Evolutionary conservation across 23 tunicate species (phyloP).

Genomic region (Trididemnum clinides): DNA sequence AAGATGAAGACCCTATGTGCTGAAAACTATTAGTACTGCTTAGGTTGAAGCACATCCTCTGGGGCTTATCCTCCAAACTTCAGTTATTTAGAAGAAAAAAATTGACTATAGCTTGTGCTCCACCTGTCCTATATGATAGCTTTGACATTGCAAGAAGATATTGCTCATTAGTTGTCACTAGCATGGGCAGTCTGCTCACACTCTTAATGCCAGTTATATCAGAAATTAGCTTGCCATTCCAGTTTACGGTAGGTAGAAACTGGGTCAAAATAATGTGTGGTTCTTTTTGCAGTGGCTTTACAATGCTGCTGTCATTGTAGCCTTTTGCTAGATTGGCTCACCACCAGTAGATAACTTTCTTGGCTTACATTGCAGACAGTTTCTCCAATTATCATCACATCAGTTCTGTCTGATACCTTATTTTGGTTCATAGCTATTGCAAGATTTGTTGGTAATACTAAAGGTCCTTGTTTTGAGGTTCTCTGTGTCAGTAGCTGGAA

Average conservation of each 20-base stretch:
- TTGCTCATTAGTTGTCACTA: conserved; percentile 3
- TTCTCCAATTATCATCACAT: conserved; percentile 10
- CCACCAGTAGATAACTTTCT: not conserved
- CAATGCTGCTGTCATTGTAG: too few relatives aligned
- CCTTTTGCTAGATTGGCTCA: conserved; percentile 8
- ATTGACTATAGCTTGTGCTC: conserved; percentile 11
- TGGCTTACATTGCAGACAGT: conserved; percentile 13
- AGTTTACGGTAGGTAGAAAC: not conserved
- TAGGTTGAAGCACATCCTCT: conserved; percentile 13
- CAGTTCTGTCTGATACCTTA: not conserved
- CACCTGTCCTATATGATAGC: not conserved
- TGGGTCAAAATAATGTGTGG: not conserved
- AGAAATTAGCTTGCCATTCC: conserved; percentile 10
- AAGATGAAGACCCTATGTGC: conserved; percentile 22
- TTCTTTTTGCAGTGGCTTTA: too few relatives aligned
- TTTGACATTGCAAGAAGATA: not conserved
- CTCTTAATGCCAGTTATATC: not conserved
- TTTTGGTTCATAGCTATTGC: conserved; percentile 3
- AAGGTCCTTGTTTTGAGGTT: not conserved
- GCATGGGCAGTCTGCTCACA: conserved; percentile 16
- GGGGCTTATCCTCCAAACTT: conserved; percentile 4
- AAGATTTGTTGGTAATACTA: conserved; percentile 3
- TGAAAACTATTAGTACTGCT: not conserved
- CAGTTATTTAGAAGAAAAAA: not conserved
- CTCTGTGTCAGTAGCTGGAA: not conserved